phyloP scores from a whole-genome alignment of 1,140 invertebrate species.

The Lepidostoma basale region DNA sequence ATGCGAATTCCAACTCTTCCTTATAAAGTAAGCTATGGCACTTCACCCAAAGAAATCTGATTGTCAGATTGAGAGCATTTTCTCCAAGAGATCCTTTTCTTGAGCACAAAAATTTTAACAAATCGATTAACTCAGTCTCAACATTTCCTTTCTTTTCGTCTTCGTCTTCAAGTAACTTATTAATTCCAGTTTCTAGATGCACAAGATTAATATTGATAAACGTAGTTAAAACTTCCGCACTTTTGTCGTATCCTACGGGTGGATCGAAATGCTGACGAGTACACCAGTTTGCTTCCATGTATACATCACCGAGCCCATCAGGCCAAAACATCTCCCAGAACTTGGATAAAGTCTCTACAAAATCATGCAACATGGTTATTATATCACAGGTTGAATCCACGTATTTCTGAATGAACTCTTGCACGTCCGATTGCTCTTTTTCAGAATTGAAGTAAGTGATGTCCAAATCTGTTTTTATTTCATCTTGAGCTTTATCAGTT shows the following conservation, averaged over 20 bases:
- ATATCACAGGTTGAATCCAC: conserved; percentile 62
- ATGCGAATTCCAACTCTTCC: conserved; percentile 53
- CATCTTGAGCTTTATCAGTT: conserved; percentile 30
- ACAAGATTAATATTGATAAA: conserved; percentile 67
- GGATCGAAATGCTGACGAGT: conserved; percentile 62
- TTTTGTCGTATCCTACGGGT: conserved; percentile 59
- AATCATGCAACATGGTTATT: conserved; percentile 67
- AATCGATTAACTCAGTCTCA: conserved; percentile 53
- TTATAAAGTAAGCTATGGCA: conserved; percentile 54
- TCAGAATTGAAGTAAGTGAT: conserved; percentile 69
- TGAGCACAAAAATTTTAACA: conserved; percentile 49
- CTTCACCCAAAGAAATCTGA: conserved; percentile 56
- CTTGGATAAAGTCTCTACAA: conserved; percentile 62
- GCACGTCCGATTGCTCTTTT: conserved; percentile 67
- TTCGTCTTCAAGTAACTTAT: conserved; percentile 60
- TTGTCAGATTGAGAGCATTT: conserved; percentile 51
- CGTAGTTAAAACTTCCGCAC: conserved; percentile 59
- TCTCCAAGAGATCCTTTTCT: conserved; percentile 58
- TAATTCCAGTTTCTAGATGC: conserved; percentile 67
- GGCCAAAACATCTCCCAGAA: conserved; percentile 72
- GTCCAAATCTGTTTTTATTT: conserved; percentile 31
- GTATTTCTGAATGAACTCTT: conserved; percentile 66
- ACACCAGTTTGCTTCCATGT: conserved; percentile 65
- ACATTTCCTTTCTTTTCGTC: conserved; percentile 49
- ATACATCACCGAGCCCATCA: conserved; percentile 63